Evolutionary conservation across 2,797 vertebrate species (phyloP), one percentile per base, ranked within the genome.

Genomic region (Microctenopoma steveboyesi): DNA sequence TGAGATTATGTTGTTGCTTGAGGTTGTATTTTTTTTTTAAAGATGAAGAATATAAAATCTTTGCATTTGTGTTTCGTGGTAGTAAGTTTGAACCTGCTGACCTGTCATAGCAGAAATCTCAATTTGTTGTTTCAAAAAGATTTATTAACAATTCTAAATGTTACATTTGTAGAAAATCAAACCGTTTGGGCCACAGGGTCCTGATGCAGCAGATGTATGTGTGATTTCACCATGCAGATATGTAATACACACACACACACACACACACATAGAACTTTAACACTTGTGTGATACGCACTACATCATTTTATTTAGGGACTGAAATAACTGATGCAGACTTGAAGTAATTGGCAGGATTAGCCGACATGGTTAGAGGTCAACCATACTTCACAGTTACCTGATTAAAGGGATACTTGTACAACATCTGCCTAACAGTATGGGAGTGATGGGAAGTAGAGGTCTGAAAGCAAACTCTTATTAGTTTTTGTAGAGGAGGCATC

Each of bases 341-440:
- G 67, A 72, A 64, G 51, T 81, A 64, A 74, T 63, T 72, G 71
- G 54, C 30, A 27, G 37, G 69, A 55, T 67, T 76, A 25, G 54
- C 58, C 28, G 57, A 72, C 67, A 69, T 14, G 27, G 59, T 43
- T 42, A 25, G 65, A 80, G 86, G 76, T 89, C 67, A 69, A 52
- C 28, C 58, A 45, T 70, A 63, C 61, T 73, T 18, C 37, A 54
- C 64, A 64, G 67, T 56, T 72, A 43, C 76, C 64, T 75, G 79
- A 85, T 79, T 74, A 76, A 74, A 60, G 56, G 63, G 50, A 43
- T 76, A 33, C 61, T 78, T 75, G 58, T 63, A 69, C 52, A 56
- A 55, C 13, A 14, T 45, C 48, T 76, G 64, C 52, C 61, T 69
- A 48, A 77, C 37, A 64, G 25, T 56, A 67, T 4, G 1, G 53